Percentiles rank a stretch among this genome's conserved stretches.
phyloP scores from a whole-genome alignment of 2,888 invertebrate genomes.

The Mycalesis mineus region DNA sequence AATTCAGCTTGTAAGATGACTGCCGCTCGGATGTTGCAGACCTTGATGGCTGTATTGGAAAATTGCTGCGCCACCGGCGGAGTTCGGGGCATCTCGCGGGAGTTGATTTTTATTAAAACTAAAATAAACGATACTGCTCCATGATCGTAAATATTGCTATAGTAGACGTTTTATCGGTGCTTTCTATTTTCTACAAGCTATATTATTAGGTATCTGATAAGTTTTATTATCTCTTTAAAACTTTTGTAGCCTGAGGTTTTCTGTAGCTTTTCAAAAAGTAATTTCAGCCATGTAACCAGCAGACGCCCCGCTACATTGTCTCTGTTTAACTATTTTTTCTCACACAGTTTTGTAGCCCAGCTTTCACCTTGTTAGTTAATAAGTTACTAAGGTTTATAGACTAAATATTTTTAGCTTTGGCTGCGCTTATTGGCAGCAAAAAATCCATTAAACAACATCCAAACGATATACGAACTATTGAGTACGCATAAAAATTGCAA shows the following conservation, averaged over 20 bases:
- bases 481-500: slow-evolving; percentile 27
- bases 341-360: too few relatives aligned
- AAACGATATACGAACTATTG: neutral
- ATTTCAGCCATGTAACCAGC: too few relatives aligned
- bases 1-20: slow-evolving; percentile 74
- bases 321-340: too few relatives aligned
- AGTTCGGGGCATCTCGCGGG: slow-evolving; percentile 46
- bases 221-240: too few relatives aligned
- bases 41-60: slow-evolving; percentile 70
- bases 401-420: too few relatives aligned
- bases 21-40: slow-evolving; percentile 60
- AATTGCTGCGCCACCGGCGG: slow-evolving; percentile 54
- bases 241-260: too few relatives aligned
- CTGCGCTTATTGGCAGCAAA: too few relatives aligned
- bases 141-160: slow-evolving; percentile 20
- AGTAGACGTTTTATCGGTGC: neutral
- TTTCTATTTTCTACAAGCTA: neutral
- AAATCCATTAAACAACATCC: neutral
- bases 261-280: too few relatives aligned
- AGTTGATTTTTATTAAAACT: slow-evolving; percentile 68
- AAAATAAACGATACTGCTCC: slow-evolving; percentile 34
- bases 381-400: too few relatives aligned
- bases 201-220: too few relatives aligned
- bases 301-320: too few relatives aligned
- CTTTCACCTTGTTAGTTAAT: too few relatives aligned